phyloP scores from a whole-genome alignment of 2,888 invertebrate genomes.

The Eurytoma californica region DNA sequence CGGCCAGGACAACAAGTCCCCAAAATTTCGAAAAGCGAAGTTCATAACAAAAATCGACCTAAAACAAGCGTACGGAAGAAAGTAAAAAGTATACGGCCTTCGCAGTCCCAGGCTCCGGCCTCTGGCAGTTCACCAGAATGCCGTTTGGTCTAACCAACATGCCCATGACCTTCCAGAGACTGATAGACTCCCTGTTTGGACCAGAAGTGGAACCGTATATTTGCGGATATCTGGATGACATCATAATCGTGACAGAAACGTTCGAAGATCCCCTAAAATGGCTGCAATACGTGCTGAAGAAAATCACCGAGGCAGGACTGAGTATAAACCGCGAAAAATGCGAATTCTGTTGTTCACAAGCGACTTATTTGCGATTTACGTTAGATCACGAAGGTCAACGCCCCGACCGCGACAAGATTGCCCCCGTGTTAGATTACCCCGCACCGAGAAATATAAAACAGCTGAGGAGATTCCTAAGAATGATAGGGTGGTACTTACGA shows the following conservation, averaged over 20 bases:
- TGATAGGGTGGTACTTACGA: conserved; percentile 35
- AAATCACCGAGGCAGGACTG: not conserved
- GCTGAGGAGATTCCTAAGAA: not conserved
- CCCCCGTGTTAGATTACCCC: not conserved
- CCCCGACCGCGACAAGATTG: not conserved
- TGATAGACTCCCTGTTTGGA: not conserved
- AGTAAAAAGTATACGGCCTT: conserved; percentile 64
- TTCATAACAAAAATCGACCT: too few relatives aligned
- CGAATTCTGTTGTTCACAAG: too few relatives aligned
- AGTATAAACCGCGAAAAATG: not conserved
- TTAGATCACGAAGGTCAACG: too few relatives aligned
- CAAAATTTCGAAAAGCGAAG: too few relatives aligned
- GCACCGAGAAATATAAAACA: not conserved
- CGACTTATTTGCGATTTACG: too few relatives aligned
- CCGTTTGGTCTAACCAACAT: not conserved
- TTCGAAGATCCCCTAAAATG: not conserved
- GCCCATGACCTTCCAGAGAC: not conserved
- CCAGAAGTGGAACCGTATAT: not conserved
- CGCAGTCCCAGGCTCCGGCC: conserved; percentile 49
- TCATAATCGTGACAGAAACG: conserved; percentile 35
- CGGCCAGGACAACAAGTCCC: too few relatives aligned
- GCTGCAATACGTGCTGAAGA: not conserved
- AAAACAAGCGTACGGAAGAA: too few relatives aligned
- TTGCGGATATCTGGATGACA: conserved; percentile 36
- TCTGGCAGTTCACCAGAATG: not conserved